phyloP scores from a whole-genome alignment of 2,888 invertebrate species.

The Eupithecia tripunctaria region DNA sequence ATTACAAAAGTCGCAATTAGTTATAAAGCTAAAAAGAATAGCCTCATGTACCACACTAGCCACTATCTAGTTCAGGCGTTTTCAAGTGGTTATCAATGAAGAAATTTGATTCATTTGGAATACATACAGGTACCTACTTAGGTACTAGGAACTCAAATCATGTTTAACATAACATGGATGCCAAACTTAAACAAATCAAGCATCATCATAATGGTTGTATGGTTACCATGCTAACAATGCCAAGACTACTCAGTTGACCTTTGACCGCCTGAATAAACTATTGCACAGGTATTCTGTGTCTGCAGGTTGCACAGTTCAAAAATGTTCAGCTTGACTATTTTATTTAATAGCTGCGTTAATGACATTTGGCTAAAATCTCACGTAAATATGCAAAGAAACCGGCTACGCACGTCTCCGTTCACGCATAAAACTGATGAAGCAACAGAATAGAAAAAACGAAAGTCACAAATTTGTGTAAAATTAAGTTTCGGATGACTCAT shows the following conservation, averaged over 20 bases:
- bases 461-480: neutral
- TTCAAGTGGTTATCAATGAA: neutral
- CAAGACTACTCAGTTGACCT: conserved; percentile 3
- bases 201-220: neutral
- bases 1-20: neutral
- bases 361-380: neutral
- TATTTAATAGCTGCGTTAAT: neutral
- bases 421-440: neutral
- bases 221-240: neutral
- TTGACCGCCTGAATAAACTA: neutral
- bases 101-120: neutral
- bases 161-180: neutral
- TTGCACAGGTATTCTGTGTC: neutral
- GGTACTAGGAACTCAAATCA: neutral
- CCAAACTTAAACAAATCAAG: neutral
- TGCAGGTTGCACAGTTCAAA: neutral
- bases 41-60: neutral
- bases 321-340: neutral
- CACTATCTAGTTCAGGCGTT: neutral
- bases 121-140: neutral
- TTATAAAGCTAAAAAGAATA: neutral
- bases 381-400: conserved; percentile 2
- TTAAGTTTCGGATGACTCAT: neutral
- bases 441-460: conserved; percentile 3
- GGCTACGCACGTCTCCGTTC: neutral